Percentiles rank a stretch among this genome's conserved stretches.
phyloP scores from a whole-genome alignment of 2,888 invertebrate species.

The Thera obeliscata region DNA sequence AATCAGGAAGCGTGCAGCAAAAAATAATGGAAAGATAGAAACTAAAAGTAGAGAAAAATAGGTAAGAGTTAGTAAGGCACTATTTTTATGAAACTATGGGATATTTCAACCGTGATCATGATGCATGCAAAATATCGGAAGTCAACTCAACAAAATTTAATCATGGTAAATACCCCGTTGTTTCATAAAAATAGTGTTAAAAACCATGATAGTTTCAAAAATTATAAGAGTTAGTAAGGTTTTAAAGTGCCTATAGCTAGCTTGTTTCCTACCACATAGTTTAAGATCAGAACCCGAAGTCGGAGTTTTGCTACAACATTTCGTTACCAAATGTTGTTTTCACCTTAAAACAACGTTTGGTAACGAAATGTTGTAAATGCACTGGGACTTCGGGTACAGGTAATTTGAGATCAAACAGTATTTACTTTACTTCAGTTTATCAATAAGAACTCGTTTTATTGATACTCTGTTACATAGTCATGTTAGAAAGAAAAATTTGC shows the following conservation, averaged over 20 bases:
- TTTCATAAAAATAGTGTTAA: no score
- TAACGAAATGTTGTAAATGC: no score
- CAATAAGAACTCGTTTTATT: background rate
- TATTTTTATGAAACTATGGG: no score
- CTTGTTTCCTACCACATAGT: background rate
- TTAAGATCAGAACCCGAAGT: background rate
- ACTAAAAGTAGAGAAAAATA: background rate
- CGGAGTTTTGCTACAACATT: no score
- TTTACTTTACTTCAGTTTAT: background rate
- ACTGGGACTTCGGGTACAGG: no score
- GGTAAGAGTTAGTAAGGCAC: background rate
- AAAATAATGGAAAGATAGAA: constrained; percentile 25
- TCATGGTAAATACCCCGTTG: no score
- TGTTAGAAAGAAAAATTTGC: background rate
- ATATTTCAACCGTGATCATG: no score
- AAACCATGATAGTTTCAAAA: no score
- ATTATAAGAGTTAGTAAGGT: background rate
- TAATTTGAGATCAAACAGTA: background rate
- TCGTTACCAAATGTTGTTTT: no score
- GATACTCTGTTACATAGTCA: background rate
- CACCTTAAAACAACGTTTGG: no score
- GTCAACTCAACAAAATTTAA: no score
- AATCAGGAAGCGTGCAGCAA: constrained; percentile 34
- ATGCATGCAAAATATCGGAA: no score
- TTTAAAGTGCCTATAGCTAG: background rate